Evolutionary conservation across 2,797 vertebrate species (phyloP).

Genomic region (Arrhamphus sclerolepis): DNA sequence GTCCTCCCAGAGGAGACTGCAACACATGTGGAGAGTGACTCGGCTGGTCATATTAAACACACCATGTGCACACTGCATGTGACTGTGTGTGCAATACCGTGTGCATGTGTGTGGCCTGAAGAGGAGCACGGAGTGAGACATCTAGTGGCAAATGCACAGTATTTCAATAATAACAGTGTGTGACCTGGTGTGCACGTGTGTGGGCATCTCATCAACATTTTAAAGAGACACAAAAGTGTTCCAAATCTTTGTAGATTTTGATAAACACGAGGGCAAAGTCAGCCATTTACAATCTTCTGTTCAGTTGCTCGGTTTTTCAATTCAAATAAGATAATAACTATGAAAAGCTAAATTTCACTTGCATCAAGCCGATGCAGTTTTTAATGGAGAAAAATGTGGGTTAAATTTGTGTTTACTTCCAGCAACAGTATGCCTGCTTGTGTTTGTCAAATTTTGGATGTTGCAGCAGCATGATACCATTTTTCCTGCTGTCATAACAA

Average conservation of each 20-base stretch:
- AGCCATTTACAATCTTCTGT: too few relatives aligned
- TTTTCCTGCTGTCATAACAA: slow-evolving; percentile 73
- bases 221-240: too few relatives aligned
- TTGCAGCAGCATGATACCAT: slow-evolving; percentile 60
- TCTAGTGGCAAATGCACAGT: slow-evolving; percentile 57
- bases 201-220: too few relatives aligned
- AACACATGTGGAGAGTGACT: slow-evolving; percentile 74
- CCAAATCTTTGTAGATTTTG: too few relatives aligned
- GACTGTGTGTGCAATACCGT: slow-evolving; percentile 30
- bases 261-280: too few relatives aligned
- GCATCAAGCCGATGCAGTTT: slow-evolving; percentile 23
- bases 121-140: slow-evolving; percentile 61
- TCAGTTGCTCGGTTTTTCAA: too few relatives aligned
- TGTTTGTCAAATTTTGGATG: slow-evolving; percentile 64
- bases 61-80: slow-evolving; percentile 79
- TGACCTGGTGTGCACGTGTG: too few relatives aligned
- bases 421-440: slow-evolving; percentile 12
- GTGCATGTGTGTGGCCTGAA: slow-evolving; percentile 33
- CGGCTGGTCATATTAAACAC: slow-evolving; percentile 82
- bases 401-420: slow-evolving; percentile 28
- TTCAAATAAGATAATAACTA: slow-evolving; percentile 11
- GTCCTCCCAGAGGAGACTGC: slow-evolving; percentile 76
- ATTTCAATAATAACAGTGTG: slow-evolving; percentile 46
- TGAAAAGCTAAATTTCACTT: slow-evolving; percentile 33
- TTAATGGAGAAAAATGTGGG: slow-evolving; percentile 10